Evolutionary conservation across 2,888 invertebrate genomes (phyloP), one percentile per base, ranked within the genome.

Genomic region (Seladonia tumulorum): DNA sequence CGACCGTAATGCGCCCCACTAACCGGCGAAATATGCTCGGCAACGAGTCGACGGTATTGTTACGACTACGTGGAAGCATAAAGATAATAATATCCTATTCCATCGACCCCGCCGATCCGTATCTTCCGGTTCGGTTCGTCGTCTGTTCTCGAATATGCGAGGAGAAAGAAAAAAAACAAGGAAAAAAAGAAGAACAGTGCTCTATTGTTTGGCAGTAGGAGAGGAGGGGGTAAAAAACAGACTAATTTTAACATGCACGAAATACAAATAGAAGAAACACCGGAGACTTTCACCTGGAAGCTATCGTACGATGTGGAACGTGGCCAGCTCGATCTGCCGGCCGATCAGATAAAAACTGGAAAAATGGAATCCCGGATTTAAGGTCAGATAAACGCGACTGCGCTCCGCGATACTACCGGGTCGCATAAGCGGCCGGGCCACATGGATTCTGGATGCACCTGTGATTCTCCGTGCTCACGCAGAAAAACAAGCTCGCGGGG

Each of bases 31-130:
- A 82, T 70, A 81, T 70, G 77, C 39, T 57, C 45, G 81, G 88
- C 88, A 75, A 87, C 87, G 82, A 47, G 80, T 79, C 71, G 71
- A 66, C 81, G 75, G 78, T 77, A 90, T 88, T 90, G 90, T 89
- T 88, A 84, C 81, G 85, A 83, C 81, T 85, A 90, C 90, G 85
- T 25, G 82, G 85, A 87, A 87, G 79, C 81, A 85, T 83, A 84
- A 90, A 90, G 86, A 88, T 88, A 90, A 86, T 84, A 68, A 47
- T 53, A 81, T 85, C 85, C 83, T 35, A 86, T 75, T 85, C 89
- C 79, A 83, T 87, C 47, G 80, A 77, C 89, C 79, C 81, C 83
- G 82, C 76, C 82, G 90, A 90, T 89, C 74, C 81, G 79, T 88
- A 89, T 90, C 89, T 87, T 81, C 22, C 73, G 42, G 39, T 75